Base-by-base conservation (phyloP, 1,140 invertebrate species). In the Drosophila obscura region DNA sequence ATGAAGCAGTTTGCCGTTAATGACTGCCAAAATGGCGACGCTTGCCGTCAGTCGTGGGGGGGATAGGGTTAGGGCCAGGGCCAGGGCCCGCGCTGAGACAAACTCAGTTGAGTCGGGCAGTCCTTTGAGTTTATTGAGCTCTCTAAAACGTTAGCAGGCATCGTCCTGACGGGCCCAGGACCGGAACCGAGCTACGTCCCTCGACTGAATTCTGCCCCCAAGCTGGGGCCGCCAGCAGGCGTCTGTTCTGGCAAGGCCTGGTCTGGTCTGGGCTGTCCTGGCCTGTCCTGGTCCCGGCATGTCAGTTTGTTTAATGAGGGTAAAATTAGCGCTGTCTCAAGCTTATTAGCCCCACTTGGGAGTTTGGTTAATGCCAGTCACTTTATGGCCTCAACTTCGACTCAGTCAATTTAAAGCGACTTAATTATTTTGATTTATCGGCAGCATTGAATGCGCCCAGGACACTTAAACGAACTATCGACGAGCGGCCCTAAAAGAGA, bases 271-370 rank as follows among this genome's bases (percentile, higher is more conserved):
- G 68, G 61, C 66, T 24, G 39, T 51, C 39, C 52, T 49, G 60
- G 62, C 13, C 35, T 53, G 31, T 16, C 31, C 52, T 74, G 79
- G 69, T 44, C 67, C 59, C 73, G 79, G 62, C 72, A 88, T 88
- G 83, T 88, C 83, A 88, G 83, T 82, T 88, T 88, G 83, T 89
- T 88, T 88, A 88, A 88, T 88, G 84, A 88, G 83, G 83, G 83
- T 88, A 88, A 88, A 88, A 88, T 88, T 88, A 88, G 83, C 83
- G 83, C 84, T 89, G 84, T 88, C 83, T 88, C 80, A 88, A 84
- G 80, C 84, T 89, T 83, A 88, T 88, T 88, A 88, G 83, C 67
- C 76, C 80, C 83, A 88, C 80, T 88, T 88, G 84, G 85, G 79
- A 78, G 79, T 85, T 79, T 75, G 83, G 83, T 82, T 85, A 85